Conservation (phyloP, 2,113 vertebrate species). For the Scartelaos histophorus region DNA sequence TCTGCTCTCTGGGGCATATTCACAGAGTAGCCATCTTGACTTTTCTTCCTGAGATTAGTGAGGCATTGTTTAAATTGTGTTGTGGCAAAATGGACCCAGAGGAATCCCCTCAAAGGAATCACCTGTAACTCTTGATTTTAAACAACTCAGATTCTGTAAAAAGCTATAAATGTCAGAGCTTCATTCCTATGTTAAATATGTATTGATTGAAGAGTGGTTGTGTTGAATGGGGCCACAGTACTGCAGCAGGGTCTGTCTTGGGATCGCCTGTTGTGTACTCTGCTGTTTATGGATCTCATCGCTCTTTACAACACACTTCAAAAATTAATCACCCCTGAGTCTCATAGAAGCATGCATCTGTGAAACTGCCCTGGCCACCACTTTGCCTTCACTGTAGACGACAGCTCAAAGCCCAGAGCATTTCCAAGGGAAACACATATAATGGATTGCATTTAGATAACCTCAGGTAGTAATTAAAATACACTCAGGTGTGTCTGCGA, state of each 20-base stretch:
- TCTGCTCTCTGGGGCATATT: slow-evolving; percentile 60
- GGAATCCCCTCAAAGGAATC: slow-evolving; percentile 25
- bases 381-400: slow-evolving; percentile 17
- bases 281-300: slow-evolving; percentile 72
- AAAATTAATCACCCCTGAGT: slow-evolving; percentile 73
- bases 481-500: slow-evolving; percentile 35
- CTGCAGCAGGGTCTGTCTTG: slow-evolving; percentile 50
- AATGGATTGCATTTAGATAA: slow-evolving; percentile 40
- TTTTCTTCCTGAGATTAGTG: slow-evolving; percentile 56
- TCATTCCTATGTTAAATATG: slow-evolving; percentile 35
- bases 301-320: slow-evolving; percentile 74
- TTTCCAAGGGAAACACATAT: slow-evolving; percentile 26
- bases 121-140: slow-evolving; percentile 19
- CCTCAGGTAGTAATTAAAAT: slow-evolving; percentile 43
- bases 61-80: slow-evolving; percentile 56
- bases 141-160: slow-evolving; percentile 12
- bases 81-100: slow-evolving; percentile 47
- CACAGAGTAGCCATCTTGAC: slow-evolving; percentile 56
- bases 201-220: slow-evolving; percentile 34
- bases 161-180: slow-evolving; percentile 23
- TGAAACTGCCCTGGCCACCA: slow-evolving; percentile 52
- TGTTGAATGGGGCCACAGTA: slow-evolving; percentile 43
- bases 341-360: slow-evolving; percentile 65
- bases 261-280: slow-evolving; percentile 61
- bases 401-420: slow-evolving; percentile 24